phyloP scores from a whole-genome alignment of 2,888 invertebrate species.

The Hydrotaea diabolus region DNA sequence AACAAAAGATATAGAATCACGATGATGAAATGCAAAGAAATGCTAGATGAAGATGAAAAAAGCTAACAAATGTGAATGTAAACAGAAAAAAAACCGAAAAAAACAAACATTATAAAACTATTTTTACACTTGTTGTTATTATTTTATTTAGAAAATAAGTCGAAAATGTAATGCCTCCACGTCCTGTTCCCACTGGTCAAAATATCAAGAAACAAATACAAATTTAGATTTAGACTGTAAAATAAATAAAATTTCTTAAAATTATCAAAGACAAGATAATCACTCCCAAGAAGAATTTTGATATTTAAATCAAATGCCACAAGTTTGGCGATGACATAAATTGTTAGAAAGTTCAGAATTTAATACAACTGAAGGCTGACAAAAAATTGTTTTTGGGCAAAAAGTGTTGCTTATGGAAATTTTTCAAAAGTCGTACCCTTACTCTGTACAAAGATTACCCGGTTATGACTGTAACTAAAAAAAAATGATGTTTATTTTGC shows the following conservation, averaged over 20 bases:
- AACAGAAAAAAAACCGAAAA: slow-evolving; percentile 35
- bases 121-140: slow-evolving; percentile 64
- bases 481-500: too few relatives aligned
- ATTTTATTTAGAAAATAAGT: slow-evolving; percentile 57
- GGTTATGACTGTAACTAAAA: too few relatives aligned
- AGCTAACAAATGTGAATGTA: slow-evolving; percentile 35
- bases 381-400: too few relatives aligned
- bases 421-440: too few relatives aligned
- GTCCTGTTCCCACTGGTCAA: slow-evolving; percentile 12
- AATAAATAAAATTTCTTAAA: background rate
- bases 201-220: background rate
- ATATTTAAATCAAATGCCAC: too few relatives aligned
- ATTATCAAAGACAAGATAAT: background rate
- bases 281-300: too few relatives aligned
- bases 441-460: too few relatives aligned
- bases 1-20: slow-evolving; percentile 44
- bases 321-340: too few relatives aligned
- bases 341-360: too few relatives aligned
- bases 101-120: slow-evolving; percentile 43
- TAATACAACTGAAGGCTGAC: too few relatives aligned
- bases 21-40: slow-evolving; percentile 16
- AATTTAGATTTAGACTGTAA: background rate
- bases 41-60: background rate
- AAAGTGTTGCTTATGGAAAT: too few relatives aligned
- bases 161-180: slow-evolving; percentile 38